Evolutionary conservation across 2,113 vertebrate genomes (phyloP).

Genomic region (Tretioscincus oriximinensis): DNA sequence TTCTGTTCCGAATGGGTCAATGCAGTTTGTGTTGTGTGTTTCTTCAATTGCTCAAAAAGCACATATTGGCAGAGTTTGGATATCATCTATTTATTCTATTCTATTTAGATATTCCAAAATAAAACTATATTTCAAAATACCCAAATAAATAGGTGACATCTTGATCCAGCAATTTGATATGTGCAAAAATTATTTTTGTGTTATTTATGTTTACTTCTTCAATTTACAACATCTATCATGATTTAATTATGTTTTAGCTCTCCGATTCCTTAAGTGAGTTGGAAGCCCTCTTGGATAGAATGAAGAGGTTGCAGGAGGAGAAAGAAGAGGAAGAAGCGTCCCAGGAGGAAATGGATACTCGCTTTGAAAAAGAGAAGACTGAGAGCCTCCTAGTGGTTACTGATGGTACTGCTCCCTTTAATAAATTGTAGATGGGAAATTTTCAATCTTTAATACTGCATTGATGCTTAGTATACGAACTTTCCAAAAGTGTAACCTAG

Average conservation of each 20-base stretch:
- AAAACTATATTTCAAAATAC: too few relatives aligned
- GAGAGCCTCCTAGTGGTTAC: conserved; percentile 82
- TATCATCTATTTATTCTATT: too few relatives aligned
- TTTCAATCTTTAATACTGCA: background rate
- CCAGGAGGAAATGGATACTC: conserved; percentile 83
- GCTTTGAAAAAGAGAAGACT: conserved; percentile 84
- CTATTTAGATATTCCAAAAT: too few relatives aligned
- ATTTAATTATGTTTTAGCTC: conserved; percentile 69
- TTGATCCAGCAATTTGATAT: too few relatives aligned
- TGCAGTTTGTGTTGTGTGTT: too few relatives aligned
- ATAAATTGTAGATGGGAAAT: background rate
- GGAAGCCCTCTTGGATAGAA: conserved; percentile 83
- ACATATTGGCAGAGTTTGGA: too few relatives aligned
- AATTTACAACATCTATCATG: conserved; percentile 7
- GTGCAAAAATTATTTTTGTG: too few relatives aligned
- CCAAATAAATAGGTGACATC: too few relatives aligned
- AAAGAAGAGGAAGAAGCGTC: conserved; percentile 75
- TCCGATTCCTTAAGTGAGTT: conserved; percentile 80
- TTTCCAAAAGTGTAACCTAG: background rate
- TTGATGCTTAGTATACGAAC: background rate
- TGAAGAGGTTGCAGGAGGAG: conserved; percentile 83
- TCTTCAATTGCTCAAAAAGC: too few relatives aligned
- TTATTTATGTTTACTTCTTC: background rate
- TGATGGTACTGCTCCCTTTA: conserved; percentile 70
- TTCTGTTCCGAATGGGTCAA: background rate